phyloP scores from a whole-genome alignment of 1,140 invertebrate species.

The Drosophila nebulosa region DNA sequence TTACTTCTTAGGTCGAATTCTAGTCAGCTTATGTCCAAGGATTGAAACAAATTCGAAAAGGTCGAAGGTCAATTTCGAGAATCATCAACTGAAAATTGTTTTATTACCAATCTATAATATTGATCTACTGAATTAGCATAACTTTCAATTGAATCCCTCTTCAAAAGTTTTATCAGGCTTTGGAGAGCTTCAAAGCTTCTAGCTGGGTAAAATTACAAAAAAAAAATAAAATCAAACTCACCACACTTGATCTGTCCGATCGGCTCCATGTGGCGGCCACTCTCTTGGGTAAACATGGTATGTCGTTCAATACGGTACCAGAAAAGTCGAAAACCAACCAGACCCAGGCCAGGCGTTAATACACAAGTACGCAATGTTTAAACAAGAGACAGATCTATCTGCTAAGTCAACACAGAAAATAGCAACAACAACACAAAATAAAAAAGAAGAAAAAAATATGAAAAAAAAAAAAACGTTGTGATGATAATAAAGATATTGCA shows the following conservation, averaged over 20 bases:
- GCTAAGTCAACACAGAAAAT: constrained; percentile 28
- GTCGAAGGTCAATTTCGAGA: too few relatives aligned
- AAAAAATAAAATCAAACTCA: not conserved
- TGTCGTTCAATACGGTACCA: not conserved
- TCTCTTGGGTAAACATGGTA: constrained; percentile 61
- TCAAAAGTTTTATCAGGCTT: not conserved
- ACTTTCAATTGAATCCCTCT: too few relatives aligned
- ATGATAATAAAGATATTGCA: constrained; percentile 19
- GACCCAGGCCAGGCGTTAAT: constrained; percentile 33
- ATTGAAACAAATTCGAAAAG: too few relatives aligned
- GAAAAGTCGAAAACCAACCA: constrained; percentile 12
- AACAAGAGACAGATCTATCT: constrained; percentile 65
- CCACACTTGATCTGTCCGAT: not conserved
- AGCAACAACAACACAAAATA: not conserved
- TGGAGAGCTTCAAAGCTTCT: not conserved
- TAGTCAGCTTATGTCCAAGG: too few relatives aligned
- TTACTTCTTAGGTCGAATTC: too few relatives aligned
- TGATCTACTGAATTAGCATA: not conserved
- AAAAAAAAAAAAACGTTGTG: not conserved
- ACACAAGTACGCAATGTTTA: constrained; percentile 35
- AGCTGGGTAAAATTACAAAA: too few relatives aligned
- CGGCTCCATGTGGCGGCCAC: not conserved
- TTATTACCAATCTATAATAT: too few relatives aligned
- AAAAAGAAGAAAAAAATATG: constrained; percentile 34
- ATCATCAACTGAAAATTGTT: too few relatives aligned